These are phyloP conservation scores for Drosophila prolongata DNA, from an alignment of 2,888 invertebrate genomes.

Conservation along the genomic window DNA sequence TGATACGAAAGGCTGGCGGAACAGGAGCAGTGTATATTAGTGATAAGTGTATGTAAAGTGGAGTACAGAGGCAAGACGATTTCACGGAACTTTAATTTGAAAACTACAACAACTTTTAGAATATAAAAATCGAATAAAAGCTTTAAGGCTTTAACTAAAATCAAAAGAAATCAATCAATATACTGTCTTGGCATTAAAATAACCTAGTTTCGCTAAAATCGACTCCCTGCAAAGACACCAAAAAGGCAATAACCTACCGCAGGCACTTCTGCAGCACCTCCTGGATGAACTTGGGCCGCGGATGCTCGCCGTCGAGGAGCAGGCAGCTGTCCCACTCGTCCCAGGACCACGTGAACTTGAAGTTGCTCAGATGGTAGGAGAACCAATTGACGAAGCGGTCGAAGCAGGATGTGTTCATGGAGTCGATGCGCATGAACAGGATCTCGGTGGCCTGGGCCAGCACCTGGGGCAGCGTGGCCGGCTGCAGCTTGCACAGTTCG, in stretches of 20 bases:
- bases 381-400: slow-evolving; percentile 99
- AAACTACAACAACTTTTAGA: too few species aligned
- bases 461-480: slow-evolving; percentile 98
- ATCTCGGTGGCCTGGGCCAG: slow-evolving; percentile 99
- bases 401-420: slow-evolving; percentile 98
- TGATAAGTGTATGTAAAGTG: too few species aligned
- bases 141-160: too few species aligned
- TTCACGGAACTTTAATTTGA: too few species aligned
- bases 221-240: too few species aligned
- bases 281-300: slow-evolving; percentile 96
- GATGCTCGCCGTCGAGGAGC: slow-evolving; percentile 93
- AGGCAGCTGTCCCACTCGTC: slow-evolving; percentile 96
- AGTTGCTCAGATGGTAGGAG: slow-evolving; percentile 98
- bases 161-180: too few species aligned
- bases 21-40: not conserved
- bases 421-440: slow-evolving; percentile 96
- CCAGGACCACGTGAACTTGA: slow-evolving; percentile 99
- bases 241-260: slow-evolving; percentile 86
- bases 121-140: too few species aligned
- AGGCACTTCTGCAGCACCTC: slow-evolving; percentile 96
- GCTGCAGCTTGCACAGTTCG: slow-evolving; percentile 98
- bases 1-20: slow-evolving; percentile 93
- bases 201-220: too few species aligned
- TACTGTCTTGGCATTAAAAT: too few species aligned
- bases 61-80: too few species aligned